Evolutionary conservation across 2,797 vertebrate genomes (phyloP).

Genomic region (Sarcoramphus papa): DNA sequence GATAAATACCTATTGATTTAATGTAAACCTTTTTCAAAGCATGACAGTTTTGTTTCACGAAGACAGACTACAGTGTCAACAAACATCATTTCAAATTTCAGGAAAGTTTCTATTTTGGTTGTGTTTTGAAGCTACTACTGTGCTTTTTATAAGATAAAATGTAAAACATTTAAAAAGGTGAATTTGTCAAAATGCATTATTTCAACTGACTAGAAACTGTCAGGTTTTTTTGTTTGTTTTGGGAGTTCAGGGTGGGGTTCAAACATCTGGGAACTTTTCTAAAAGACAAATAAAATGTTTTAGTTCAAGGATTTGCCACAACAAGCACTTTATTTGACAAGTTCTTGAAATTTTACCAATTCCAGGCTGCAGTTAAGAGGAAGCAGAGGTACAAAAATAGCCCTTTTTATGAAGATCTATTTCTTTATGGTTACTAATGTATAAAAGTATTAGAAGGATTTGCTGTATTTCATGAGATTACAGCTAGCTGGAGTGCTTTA

Average conservation of each 20-base stretch:
- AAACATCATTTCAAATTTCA: not conserved
- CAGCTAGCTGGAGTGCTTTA: not conserved
- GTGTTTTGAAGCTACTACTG: not conserved
- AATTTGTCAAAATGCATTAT: not conserved
- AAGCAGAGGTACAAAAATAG: not conserved
- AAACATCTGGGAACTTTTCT: not conserved
- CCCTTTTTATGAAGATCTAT: fast-evolving
- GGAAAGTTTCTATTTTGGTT: not conserved
- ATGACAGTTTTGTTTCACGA: not conserved
- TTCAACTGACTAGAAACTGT: not conserved
- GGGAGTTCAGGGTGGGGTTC: not conserved
- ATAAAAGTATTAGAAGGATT: not conserved
- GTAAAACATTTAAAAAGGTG: not conserved
- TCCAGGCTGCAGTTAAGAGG: not conserved
- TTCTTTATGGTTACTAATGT: not conserved
- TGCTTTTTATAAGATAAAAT: not conserved
- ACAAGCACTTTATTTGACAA: not conserved
- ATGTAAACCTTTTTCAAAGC: not conserved
- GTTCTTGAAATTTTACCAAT: not conserved
- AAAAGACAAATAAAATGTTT: not conserved
- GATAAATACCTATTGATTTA: not conserved
- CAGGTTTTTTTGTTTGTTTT: not conserved
- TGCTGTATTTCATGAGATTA: not conserved
- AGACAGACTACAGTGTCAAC: not conserved
- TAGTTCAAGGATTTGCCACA: not conserved